Conservation (phyloP, 2,888 invertebrate genomes). For the Crematogaster levior region DNA sequence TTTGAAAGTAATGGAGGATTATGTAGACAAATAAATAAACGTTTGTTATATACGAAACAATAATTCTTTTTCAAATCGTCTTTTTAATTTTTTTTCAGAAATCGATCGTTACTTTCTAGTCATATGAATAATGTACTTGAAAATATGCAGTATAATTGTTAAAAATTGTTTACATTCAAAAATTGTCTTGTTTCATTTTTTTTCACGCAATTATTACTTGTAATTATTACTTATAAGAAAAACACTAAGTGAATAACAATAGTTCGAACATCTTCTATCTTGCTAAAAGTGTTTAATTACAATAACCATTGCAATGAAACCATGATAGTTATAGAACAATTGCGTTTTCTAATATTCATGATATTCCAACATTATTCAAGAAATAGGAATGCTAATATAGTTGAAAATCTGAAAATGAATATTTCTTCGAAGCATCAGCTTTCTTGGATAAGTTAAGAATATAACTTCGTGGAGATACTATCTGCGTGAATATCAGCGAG, state of each 20-base stretch:
- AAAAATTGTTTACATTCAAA: neutral
- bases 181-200: neutral
- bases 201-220: neutral
- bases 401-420: conserved; percentile 21
- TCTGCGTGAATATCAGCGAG: conserved; percentile 32
- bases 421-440: conserved; percentile 23
- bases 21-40: too few species aligned
- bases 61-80: too few species aligned
- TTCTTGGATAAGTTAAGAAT: conserved; percentile 39
- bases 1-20: too few species aligned
- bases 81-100: too few species aligned
- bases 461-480: conserved; percentile 31
- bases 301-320: neutral
- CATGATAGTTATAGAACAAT: neutral
- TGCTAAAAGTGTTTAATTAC: neutral
- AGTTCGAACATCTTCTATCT: neutral
- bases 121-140: too few species aligned
- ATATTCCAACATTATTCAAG: conserved; percentile 1
- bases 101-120: too few species aligned
- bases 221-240: neutral
- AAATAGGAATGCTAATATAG: neutral
- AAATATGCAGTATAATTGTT: neutral
- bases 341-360: neutral
- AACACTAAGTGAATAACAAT: neutral
- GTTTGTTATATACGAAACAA: too few species aligned